Base-by-base conservation (phyloP, 1,140 invertebrate species). In the Penaeus japonicus region DNA sequence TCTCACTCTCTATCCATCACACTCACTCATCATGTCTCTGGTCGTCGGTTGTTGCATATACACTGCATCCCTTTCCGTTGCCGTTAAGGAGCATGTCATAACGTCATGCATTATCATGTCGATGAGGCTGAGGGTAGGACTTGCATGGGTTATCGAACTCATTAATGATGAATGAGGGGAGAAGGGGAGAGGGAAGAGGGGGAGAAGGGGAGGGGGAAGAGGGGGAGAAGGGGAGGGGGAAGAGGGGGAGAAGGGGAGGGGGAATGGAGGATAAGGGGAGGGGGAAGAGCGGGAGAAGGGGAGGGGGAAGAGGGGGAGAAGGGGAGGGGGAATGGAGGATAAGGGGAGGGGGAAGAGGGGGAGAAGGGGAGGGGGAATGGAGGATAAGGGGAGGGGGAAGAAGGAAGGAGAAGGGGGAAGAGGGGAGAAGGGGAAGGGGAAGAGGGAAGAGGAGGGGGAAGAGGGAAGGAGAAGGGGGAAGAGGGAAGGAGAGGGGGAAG, bases 311-410 rank as follows among this genome's bases (percentile, higher is more conserved):
- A 24, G 27, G 59, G 27, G 59, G 27, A 24, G 27, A 24, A 65
- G 59, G 27, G 59, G 27, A 24, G 27, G 59, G 27, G 59, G 27
- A 24, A 65, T 20, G 27, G 59, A 65, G 59, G 4, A n/a, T 20
- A n/a, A 59, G 57, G n/a, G 57, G n/a, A n/a, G n/a, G 57, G n/a
- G 57, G n/a, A n/a, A 59, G 35, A 79, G 27, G 24, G 77, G 53
- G 77, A 79, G 77, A 79, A 39, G 53, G 77, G 53, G 77, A 79
- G 77, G 53, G 77, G 53, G 77, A 79, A 39, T 39, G 77, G 53
- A 39, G 53, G 77, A 79, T 30, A 79, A 39, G 53, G 77, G 53
- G 77, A 79, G 77, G 53, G 77, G 53, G 77, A 47, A 47, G 77
- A 47, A 39, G 24, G 77, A 47, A 39, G 24, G 77, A 47, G 77